Evolutionary conservation across 2,888 invertebrate species (phyloP).

Genomic region (Zygogramma bicolorata): DNA sequence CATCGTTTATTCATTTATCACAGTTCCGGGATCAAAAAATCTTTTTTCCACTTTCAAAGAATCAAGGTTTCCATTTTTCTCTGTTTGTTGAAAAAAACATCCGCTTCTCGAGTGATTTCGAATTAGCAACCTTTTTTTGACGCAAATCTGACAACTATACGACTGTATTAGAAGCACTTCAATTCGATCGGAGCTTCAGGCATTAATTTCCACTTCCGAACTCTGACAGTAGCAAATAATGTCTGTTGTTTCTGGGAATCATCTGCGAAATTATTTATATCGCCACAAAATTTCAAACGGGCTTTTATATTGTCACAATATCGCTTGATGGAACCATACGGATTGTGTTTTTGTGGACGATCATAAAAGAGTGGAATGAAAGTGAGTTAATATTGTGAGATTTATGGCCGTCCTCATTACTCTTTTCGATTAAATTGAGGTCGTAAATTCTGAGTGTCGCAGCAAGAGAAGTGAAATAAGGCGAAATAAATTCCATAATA

Average conservation of each 20-base stretch:
- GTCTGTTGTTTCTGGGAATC: not conserved
- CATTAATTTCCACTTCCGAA: not conserved
- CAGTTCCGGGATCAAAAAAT: too few species aligned
- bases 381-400: constrained; percentile 38
- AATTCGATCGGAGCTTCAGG: not conserved
- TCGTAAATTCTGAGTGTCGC: constrained; percentile 32
- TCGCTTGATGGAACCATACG: not conserved
- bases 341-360: constrained; percentile 16
- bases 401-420: constrained; percentile 36
- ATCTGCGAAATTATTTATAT: not conserved
- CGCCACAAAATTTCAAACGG: not conserved
- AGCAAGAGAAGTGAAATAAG: constrained; percentile 20
- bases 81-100: not conserved
- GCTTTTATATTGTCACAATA: constrained; percentile 7
- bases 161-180: not conserved
- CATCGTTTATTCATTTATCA: too few species aligned
- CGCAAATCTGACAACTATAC: not conserved
- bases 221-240: not conserved
- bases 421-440: constrained; percentile 38
- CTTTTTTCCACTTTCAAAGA: too few species aligned
- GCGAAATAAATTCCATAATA: constrained; percentile 26
- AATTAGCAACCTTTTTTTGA: not conserved
- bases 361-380: constrained; percentile 33
- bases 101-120: not conserved
- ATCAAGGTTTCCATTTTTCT: not conserved